phyloP scores from a whole-genome alignment of 1,140 invertebrate species.

The Leptestheria dahalacensis region DNA sequence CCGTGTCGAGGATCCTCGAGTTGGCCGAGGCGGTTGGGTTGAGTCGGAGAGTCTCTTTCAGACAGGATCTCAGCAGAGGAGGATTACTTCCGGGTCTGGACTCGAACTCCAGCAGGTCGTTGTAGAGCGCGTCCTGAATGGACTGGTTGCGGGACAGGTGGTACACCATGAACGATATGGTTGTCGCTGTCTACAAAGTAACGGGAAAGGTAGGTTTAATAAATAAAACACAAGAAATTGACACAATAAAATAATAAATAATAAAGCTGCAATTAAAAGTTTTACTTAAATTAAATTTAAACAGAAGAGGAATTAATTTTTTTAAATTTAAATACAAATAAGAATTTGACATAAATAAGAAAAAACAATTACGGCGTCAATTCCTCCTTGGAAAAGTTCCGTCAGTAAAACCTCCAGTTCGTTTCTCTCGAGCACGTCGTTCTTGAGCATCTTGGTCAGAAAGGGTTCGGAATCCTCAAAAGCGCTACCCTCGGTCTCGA shows the following conservation, averaged over 20 bases:
- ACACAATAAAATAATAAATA: neutral
- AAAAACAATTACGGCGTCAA: conserved; percentile 15
- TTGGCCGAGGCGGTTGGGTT: conserved; percentile 24
- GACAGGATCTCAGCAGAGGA: conserved; percentile 36
- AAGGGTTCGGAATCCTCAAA: conserved; percentile 4
- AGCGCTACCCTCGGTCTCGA: neutral
- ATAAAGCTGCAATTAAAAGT: too few relatives aligned
- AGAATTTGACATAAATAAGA: too few relatives aligned
- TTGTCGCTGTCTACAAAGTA: conserved; percentile 14
- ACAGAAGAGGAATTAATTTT: too few relatives aligned
- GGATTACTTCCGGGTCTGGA: neutral
- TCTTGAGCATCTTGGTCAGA: neutral
- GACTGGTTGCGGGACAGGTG: neutral
- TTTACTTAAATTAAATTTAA: too few relatives aligned
- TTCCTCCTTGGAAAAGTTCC: conserved; percentile 14
- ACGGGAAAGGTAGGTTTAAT: neutral
- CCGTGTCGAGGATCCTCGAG: conserved; percentile 22
- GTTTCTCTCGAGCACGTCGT: neutral
- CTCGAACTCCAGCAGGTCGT: neutral
- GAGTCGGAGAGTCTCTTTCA: conserved; percentile 45
- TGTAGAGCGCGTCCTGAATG: conserved; percentile 5
- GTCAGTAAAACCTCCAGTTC: conserved; percentile 6
- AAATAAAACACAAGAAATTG: neutral
- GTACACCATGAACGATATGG: conserved; percentile 10
- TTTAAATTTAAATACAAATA: too few relatives aligned